phyloP scores from a whole-genome alignment of 2,797 vertebrate species.

The Phrynocephalus guinanensis region DNA sequence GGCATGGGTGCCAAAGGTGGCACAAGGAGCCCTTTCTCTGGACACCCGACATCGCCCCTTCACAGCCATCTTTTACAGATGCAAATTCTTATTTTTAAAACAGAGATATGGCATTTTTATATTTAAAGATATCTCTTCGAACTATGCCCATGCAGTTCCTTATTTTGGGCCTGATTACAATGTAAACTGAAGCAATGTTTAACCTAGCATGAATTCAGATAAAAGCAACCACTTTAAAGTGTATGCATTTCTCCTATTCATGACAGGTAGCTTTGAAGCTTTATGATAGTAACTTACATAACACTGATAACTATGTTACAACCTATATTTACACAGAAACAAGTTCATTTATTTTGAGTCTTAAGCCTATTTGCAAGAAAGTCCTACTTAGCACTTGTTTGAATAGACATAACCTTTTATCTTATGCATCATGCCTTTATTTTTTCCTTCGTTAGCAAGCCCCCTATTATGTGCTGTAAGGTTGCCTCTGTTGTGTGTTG shows the following conservation, averaged over 20 bases:
- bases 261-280: constrained; percentile 13
- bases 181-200: constrained; percentile 26
- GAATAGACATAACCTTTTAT: background rate
- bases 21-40: too few species aligned
- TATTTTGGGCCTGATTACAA: background rate
- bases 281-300: background rate
- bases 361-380: background rate
- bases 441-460: too few species aligned
- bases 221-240: constrained; percentile 30
- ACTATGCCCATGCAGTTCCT: rapidly evolving
- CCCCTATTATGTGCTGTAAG: too few species aligned
- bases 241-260: constrained; percentile 8
- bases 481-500: too few species aligned
- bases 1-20: too few species aligned
- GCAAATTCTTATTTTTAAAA: background rate
- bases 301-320: constrained; percentile 4
- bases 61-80: background rate
- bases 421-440: background rate
- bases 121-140: background rate
- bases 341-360: background rate
- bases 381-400: background rate
- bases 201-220: background rate
- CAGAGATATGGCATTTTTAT: background rate
- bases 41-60: too few species aligned
- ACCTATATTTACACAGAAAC: background rate